A percentile compares a stretch with the other conserved stretches of the same genome.
These are phyloP conservation scores for Mythimna loreyi DNA, from an alignment of 2,888 invertebrate genomes.

Conservation along the genomic window DNA sequence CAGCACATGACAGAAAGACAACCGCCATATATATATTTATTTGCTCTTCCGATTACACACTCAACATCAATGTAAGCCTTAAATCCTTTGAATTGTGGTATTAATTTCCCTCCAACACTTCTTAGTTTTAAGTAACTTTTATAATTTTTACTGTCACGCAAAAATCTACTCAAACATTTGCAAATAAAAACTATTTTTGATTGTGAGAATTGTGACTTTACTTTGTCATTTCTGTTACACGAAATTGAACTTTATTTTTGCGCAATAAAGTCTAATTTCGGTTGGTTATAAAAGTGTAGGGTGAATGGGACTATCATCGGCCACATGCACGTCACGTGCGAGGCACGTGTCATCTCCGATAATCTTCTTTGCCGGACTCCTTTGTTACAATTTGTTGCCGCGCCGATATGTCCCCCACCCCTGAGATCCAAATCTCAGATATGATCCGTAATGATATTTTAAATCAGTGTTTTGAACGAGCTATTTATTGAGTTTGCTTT, in stretches of 20 bases:
- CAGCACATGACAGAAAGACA: constrained; percentile 74
- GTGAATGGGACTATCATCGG: constrained; percentile 80
- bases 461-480: constrained; percentile 84
- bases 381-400: constrained; percentile 90
- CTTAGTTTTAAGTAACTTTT: constrained; percentile 84
- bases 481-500: constrained; percentile 77
- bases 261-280: constrained; percentile 58
- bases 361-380: constrained; percentile 88
- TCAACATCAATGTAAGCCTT: constrained; percentile 88
- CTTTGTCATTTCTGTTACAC: constrained; percentile 6
- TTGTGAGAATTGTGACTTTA: constrained; percentile 62
- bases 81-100: constrained; percentile 90
- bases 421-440: constrained; percentile 86
- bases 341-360: constrained; percentile 86
- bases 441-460: constrained; percentile 89
- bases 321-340: constrained; percentile 86
- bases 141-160: constrained; percentile 35
- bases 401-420: constrained; percentile 79
- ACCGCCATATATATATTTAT: constrained; percentile 82
- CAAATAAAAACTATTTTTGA: constrained; percentile 69
- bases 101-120: constrained; percentile 90
- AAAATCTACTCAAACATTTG: constrained; percentile 64
- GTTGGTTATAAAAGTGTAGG: constrained; percentile 68
- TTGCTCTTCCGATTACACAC: constrained; percentile 86
- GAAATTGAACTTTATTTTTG: constrained; percentile 43